Conservation (phyloP, 2,888 invertebrate species). For the Volucella bombylans region DNA sequence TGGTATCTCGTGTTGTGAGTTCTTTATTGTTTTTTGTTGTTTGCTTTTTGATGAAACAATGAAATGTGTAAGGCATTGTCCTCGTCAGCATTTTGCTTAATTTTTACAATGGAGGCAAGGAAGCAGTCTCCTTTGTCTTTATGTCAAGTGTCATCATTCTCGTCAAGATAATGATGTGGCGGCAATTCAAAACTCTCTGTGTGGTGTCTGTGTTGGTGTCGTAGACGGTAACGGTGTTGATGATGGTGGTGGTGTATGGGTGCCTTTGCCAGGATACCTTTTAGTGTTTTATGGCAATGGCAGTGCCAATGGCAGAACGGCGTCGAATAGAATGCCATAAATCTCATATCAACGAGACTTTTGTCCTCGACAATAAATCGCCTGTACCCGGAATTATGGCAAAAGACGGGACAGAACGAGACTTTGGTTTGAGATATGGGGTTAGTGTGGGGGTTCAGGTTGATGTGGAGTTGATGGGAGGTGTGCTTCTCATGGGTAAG, state of each 20-base stretch:
- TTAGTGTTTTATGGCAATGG: conserved; percentile 54
- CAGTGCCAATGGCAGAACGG: conserved; percentile 47
- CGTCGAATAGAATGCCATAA: conserved; percentile 63
- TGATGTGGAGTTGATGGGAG: neutral
- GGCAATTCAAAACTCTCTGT: conserved; percentile 6
- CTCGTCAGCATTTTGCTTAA: conserved; percentile 26
- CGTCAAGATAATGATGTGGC: conserved; percentile 48
- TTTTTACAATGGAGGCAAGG: neutral
- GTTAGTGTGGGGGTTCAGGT: too few relatives aligned
- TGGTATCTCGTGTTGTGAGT: neutral
- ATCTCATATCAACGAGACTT: conserved; percentile 67
- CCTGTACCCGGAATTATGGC: conserved; percentile 58
- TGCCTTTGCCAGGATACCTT: conserved; percentile 17
- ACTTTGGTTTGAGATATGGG: neutral
- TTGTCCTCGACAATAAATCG: conserved; percentile 69
- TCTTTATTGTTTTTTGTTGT: neutral
- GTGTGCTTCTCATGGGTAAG: neutral
- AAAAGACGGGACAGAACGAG: conserved; percentile 44
- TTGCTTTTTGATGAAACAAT: neutral
- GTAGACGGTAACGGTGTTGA: neutral
- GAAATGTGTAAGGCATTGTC: neutral
- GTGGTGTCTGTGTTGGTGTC: neutral
- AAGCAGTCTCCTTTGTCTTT: conserved; percentile 25
- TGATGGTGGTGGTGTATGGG: neutral
- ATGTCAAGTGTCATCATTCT: conserved; percentile 45